Evolutionary conservation across 2,888 invertebrate species (phyloP).

Genomic region (Pogonocherus hispidulus): DNA sequence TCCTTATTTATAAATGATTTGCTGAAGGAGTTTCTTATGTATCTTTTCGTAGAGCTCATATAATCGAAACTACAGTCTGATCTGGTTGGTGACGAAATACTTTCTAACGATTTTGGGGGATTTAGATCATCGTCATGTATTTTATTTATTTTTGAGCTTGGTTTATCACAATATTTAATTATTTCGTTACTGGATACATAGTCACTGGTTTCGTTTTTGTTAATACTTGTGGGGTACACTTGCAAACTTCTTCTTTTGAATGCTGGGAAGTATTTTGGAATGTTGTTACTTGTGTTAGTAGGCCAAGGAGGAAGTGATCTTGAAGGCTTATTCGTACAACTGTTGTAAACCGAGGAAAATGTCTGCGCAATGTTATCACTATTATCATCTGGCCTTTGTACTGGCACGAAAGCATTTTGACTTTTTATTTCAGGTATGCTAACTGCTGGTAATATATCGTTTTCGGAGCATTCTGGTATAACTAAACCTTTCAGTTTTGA

Average conservation of each 20-base stretch:
- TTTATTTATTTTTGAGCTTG: constrained; percentile 48
- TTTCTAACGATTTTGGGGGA: constrained; percentile 73
- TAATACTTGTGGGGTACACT: constrained; percentile 69
- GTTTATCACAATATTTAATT: constrained; percentile 47
- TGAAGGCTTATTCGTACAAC: constrained; percentile 49
- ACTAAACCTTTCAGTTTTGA: constrained; percentile 90
- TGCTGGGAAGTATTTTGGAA: constrained; percentile 87
- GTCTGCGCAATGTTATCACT: constrained; percentile 39
- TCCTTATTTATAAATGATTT: constrained; percentile 52
- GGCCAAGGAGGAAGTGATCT: constrained; percentile 66
- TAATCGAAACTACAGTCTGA: constrained; percentile 74
- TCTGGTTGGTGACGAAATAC: constrained; percentile 73
- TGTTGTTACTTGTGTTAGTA: constrained; percentile 69
- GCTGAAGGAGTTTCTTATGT: constrained; percentile 33
- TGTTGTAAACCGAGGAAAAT: constrained; percentile 43
- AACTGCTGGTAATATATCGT: constrained; percentile 71
- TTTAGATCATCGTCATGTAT: constrained; percentile 58
- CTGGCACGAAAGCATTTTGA: constrained; percentile 54
- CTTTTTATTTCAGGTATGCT: constrained; percentile 90
- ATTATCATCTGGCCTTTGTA: constrained; percentile 49
- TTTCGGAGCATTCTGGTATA: constrained; percentile 81
- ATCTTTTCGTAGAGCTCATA: constrained; percentile 55
- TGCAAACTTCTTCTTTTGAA: constrained; percentile 83
- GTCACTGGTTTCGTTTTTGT: constrained; percentile 49
- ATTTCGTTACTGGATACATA: constrained; percentile 41